These are phyloP conservation scores for Drymonia ruficornis DNA, from an alignment of 2,888 invertebrate genomes.

Conservation along the genomic window DNA sequence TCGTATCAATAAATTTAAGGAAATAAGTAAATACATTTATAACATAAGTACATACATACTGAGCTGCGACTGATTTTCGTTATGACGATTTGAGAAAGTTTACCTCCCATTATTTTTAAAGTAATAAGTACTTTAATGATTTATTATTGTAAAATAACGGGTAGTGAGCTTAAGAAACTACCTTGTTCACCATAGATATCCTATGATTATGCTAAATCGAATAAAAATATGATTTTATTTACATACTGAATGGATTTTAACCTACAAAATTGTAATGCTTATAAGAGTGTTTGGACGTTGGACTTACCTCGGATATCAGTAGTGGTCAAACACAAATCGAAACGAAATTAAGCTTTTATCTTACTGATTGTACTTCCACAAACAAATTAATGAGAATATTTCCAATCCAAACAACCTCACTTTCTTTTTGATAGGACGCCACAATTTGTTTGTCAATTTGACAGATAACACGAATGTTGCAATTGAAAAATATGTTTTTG, in stretches of 20 bases:
- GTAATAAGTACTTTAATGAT: no score
- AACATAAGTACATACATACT: no score
- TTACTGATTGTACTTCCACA: not conserved
- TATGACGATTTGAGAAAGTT: no score
- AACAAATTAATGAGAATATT: not conserved
- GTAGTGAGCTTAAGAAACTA: not conserved
- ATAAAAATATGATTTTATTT: not conserved
- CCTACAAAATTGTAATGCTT: not conserved
- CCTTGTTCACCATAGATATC: conserved; percentile 3
- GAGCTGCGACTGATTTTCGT: no score
- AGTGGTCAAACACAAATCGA: not conserved
- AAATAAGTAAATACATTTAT: no score
- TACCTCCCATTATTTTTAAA: no score
- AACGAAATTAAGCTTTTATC: not conserved
- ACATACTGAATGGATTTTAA: not conserved
- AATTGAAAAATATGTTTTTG: no score
- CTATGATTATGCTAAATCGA: not conserved
- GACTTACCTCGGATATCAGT: conserved; percentile 1
- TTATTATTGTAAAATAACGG: not conserved
- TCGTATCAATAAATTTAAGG: no score
- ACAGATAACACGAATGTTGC: no score
- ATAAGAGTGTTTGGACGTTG: not conserved
- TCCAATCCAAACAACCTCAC: not conserved
- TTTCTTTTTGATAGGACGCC: conserved; percentile 2
- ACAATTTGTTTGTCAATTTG: no score